Evolutionary conservation across 2,113 vertebrate species (phyloP).

Genomic region (Bos javanicus): DNA sequence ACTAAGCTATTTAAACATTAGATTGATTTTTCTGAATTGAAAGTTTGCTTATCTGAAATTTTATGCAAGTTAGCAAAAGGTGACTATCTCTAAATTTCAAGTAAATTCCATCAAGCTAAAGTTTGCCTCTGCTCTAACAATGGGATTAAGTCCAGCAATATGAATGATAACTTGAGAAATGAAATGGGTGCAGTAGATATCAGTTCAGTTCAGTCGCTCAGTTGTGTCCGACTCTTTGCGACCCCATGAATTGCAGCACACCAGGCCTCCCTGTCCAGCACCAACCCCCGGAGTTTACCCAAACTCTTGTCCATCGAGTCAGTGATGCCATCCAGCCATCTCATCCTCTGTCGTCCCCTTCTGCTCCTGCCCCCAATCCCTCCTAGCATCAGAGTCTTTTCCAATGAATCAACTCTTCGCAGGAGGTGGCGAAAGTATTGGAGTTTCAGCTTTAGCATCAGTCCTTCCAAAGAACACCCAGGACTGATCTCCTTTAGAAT

Average conservation of each 20-base stretch:
- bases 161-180: slow-evolving; percentile 33
- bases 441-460: too few species aligned
- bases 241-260: too few species aligned
- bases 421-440: too few species aligned
- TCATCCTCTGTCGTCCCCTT: too few species aligned
- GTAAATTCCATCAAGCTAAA: slow-evolving; percentile 40
- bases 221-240: rapidly evolving
- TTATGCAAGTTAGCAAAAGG: slow-evolving; percentile 57
- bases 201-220: too few species aligned
- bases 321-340: too few species aligned
- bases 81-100: slow-evolving; percentile 44
- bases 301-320: too few species aligned
- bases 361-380: too few species aligned
- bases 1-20: slow-evolving; percentile 55
- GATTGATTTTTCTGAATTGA: slow-evolving; percentile 39
- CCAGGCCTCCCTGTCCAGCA: too few species aligned
- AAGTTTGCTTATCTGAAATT: slow-evolving; percentile 38
- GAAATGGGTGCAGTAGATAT: background rate
- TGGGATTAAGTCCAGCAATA: slow-evolving; percentile 1
- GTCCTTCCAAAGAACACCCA: too few species aligned
- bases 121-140: background rate
- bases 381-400: too few species aligned
- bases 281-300: rapidly evolving
- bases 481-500: too few species aligned
- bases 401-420: rapidly evolving